Evolutionary conservation across 2,888 invertebrate genomes (phyloP).

Genomic region (Harpalus rufipes): DNA sequence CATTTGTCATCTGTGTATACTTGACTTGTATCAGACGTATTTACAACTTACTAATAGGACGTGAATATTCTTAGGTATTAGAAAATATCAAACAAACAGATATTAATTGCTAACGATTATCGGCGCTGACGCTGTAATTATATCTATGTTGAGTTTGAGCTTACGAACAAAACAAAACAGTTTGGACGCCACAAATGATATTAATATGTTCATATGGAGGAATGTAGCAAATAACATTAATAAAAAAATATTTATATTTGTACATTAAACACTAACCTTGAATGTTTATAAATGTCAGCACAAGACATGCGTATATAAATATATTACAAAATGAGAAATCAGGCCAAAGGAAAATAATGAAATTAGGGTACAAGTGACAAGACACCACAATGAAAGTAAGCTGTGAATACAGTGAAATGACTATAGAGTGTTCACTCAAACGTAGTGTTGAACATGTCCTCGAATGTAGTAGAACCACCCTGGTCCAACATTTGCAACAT

Average conservation of each 20-base stretch:
- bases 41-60: slow-evolving; percentile 62
- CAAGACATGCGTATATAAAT: slow-evolving; percentile 51
- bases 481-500: slow-evolving; percentile 96
- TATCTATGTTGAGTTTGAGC: background rate
- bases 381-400: slow-evolving; percentile 64
- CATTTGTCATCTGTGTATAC: slow-evolving; percentile 27
- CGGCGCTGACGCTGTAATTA: slow-evolving; percentile 52
- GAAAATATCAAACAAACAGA: slow-evolving; percentile 37
- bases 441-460: slow-evolving; percentile 94
- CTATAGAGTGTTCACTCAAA: slow-evolving; percentile 80
- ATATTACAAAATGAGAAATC: slow-evolving; percentile 52
- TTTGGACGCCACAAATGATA: slow-evolving; percentile 72
- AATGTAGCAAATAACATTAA: slow-evolving; percentile 62
- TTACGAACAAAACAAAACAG: slow-evolving; percentile 70
- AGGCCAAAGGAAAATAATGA: slow-evolving; percentile 17
- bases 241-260: slow-evolving; percentile 65
- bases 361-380: slow-evolving; percentile 51
- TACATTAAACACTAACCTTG: slow-evolving; percentile 66
- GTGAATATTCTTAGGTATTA: slow-evolving; percentile 55
- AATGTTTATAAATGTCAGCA: slow-evolving; percentile 49
- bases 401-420: slow-evolving; percentile 52
- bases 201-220: slow-evolving; percentile 42
- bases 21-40: slow-evolving; percentile 59
- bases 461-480: slow-evolving; percentile 89
- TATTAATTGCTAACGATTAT: slow-evolving; percentile 56